Conservation (phyloP, 2,113 vertebrate species). For the Eptesicus fuscus region DNA sequence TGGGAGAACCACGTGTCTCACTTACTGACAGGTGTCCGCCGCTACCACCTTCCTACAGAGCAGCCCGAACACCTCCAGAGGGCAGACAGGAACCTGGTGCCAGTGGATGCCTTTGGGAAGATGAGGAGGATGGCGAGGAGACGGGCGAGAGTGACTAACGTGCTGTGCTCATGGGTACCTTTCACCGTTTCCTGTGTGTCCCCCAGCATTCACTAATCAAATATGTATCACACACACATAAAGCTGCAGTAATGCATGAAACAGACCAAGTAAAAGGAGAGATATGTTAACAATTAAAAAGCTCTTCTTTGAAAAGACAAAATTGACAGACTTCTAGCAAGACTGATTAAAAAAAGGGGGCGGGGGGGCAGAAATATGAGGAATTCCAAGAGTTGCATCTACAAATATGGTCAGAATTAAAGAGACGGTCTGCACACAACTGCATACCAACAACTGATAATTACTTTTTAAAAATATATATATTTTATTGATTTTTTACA, state of each 20-base stretch:
- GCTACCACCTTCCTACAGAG: not conserved
- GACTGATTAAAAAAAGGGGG: not conserved
- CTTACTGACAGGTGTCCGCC: not conserved
- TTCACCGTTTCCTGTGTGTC: too few relatives aligned
- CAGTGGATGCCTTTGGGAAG: not conserved
- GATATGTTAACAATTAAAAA: not conserved
- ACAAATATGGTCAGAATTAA: not conserved
- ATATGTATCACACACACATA: not conserved
- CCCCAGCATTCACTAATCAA: too few relatives aligned
- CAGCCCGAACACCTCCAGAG: not conserved
- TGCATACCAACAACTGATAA: not conserved
- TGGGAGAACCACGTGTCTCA: fast-evolving
- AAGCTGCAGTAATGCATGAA: not conserved
- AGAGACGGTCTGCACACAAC: not conserved
- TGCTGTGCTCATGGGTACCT: not conserved
- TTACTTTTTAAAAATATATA: not conserved
- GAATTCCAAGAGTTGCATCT: not conserved
- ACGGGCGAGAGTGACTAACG: fast-evolving
- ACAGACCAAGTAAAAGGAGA: not conserved
- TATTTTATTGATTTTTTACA: too few relatives aligned
- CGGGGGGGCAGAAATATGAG: not conserved
- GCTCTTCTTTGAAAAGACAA: not conserved
- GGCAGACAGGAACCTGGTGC: not conserved
- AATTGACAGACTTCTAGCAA: not conserved
- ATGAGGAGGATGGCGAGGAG: not conserved